A percentile compares a stretch with the other conserved stretches of the same genome.
These are phyloP conservation scores for Leptosomus discolor DNA, from an alignment of 2,113 vertebrate genomes.

Conservation along the genomic window DNA sequence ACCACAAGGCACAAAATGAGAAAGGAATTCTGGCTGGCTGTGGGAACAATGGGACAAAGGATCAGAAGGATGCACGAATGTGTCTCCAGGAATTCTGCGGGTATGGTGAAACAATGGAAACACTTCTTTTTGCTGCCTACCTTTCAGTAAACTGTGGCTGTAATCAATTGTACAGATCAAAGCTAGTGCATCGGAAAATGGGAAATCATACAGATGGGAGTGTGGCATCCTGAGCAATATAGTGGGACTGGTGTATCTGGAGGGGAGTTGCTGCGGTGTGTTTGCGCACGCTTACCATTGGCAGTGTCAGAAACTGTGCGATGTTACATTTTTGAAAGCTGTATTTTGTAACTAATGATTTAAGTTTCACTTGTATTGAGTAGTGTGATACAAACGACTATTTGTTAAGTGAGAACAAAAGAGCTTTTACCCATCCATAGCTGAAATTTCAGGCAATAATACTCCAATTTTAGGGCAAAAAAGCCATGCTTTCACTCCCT, in stretches of 20 bases:
- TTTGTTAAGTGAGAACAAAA: neutral
- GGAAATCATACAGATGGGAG: neutral
- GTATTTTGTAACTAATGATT: neutral
- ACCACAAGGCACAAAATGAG: neutral
- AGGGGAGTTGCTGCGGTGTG: neutral
- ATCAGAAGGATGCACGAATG: neutral
- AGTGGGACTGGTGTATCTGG: neutral
- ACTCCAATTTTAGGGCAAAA: neutral
- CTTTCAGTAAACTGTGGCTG: neutral
- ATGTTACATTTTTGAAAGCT: neutral
- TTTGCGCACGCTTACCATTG: neutral
- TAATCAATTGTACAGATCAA: neutral
- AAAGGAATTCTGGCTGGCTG: neutral
- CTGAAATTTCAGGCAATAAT: neutral
- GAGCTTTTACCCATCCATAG: neutral
- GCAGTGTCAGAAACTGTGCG: neutral
- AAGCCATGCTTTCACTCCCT: neutral
- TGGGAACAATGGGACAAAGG: slow-evolving; percentile 8
- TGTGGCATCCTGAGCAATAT: neutral
- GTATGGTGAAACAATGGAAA: neutral
- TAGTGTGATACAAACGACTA: neutral
- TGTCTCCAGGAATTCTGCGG: neutral
- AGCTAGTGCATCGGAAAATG: neutral
- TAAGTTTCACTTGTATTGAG: neutral
- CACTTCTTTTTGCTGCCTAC: neutral